Evolutionary conservation across 2,113 vertebrate species (phyloP).

Genomic region (Coturnix japonica): DNA sequence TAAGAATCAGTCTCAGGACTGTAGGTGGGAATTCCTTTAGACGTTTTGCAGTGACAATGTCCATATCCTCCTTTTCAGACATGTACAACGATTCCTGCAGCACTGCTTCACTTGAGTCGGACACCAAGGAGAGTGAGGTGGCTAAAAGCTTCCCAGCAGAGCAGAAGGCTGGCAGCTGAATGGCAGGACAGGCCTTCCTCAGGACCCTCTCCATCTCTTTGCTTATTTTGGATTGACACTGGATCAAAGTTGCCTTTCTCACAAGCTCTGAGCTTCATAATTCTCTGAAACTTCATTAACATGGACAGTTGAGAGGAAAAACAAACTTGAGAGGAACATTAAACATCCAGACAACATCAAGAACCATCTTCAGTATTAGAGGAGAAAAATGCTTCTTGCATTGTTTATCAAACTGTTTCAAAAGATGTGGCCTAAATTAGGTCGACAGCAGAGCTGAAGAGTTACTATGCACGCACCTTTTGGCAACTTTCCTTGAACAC

Average conservation of each 20-base stretch:
- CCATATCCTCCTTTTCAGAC: conserved; percentile 76
- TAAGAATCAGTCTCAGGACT: background rate
- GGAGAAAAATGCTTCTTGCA: conserved; percentile 26
- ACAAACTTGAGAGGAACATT: conserved; percentile 33
- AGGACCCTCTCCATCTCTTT: conserved; percentile 40
- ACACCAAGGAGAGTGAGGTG: conserved; percentile 74
- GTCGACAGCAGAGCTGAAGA: conserved; percentile 41
- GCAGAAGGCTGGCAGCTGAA: conserved; percentile 79
- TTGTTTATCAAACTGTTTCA: conserved; percentile 35
- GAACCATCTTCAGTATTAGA: conserved; percentile 28
- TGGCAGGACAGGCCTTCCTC: conserved; percentile 31
- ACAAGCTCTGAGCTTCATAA: conserved; percentile 52
- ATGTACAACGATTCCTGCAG: conserved; percentile 82
- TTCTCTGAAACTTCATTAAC: conserved; percentile 35
- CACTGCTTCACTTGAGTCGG: conserved; percentile 77
- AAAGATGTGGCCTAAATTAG: conserved; percentile 74
- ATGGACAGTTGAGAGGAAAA: conserved; percentile 28
- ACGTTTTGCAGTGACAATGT: background rate
- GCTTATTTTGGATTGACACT: conserved; percentile 36
- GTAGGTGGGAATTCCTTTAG: conserved; percentile 6
- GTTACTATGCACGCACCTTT: conserved; percentile 63
- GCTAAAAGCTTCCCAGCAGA: conserved; percentile 76
- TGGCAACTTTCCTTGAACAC: conserved; percentile 27
- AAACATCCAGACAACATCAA: conserved; percentile 26
- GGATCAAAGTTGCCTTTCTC: conserved; percentile 65